A percentile compares a stretch with the other conserved stretches of the same genome.
Evolutionary conservation across 2,888 invertebrate genomes (phyloP).

Genomic region (Abscondita cerata): DNA sequence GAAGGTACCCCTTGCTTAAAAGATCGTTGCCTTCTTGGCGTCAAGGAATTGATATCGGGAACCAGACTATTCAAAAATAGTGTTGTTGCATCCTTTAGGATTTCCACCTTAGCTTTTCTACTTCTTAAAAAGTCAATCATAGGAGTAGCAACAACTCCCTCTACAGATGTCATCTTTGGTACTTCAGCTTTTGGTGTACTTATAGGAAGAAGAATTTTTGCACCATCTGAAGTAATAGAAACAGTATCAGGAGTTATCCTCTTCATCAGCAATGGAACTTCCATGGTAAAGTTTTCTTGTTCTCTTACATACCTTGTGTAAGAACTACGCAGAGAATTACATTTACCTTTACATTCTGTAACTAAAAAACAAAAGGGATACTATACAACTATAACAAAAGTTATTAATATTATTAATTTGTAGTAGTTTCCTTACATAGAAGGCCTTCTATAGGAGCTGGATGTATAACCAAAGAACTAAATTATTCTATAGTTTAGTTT

Average conservation of each 20-base stretch:
- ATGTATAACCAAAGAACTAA: no score
- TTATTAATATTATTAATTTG: no score
- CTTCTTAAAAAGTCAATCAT: conserved; percentile 10
- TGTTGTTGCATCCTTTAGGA: not conserved
- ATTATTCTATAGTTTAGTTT: no score
- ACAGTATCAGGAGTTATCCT: not conserved
- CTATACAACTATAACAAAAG: no score
- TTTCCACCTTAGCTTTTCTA: not conserved
- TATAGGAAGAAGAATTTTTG: not conserved
- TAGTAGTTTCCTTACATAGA: no score
- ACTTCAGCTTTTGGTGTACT: not conserved
- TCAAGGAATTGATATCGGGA: not conserved
- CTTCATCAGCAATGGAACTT: not conserved
- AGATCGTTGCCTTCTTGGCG: not conserved
- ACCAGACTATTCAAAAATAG: not conserved
- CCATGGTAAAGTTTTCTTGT: not conserved
- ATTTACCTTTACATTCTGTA: not conserved
- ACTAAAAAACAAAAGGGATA: no score
- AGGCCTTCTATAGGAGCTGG: no score
- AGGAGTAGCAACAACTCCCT: not conserved
- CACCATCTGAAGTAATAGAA: not conserved
- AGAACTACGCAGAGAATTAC: not conserved
- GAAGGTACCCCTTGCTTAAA: not conserved
- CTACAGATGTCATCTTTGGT: conserved; percentile 2
- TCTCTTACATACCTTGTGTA: conserved; percentile 1